These are phyloP conservation scores for Aphodius granarius DNA, from an alignment of 2,888 invertebrate species.

Conservation along the genomic window DNA sequence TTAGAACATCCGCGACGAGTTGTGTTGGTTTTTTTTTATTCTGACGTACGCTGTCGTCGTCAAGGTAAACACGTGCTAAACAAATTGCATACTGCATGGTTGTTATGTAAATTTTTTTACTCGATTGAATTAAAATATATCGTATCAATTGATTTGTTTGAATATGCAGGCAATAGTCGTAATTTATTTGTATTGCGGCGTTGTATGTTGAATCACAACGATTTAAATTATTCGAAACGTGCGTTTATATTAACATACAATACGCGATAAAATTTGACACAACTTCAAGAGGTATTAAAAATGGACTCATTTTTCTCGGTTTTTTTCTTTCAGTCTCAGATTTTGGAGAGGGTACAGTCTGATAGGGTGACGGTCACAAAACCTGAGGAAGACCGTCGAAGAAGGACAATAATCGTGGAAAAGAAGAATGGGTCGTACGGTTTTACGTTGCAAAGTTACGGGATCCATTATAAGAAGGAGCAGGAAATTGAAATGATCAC, in stretches of 20 bases:
- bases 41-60: background rate
- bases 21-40: background rate
- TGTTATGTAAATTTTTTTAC: background rate
- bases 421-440: slow-evolving; percentile 90
- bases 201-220: background rate
- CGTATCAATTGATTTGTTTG: background rate
- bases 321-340: slow-evolving; percentile 58
- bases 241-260: background rate
- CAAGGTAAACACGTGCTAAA: background rate
- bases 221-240: background rate
- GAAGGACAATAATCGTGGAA: slow-evolving; percentile 90
- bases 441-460: slow-evolving; percentile 96
- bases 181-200: background rate
- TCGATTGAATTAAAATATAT: background rate
- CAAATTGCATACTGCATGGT: background rate
- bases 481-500: slow-evolving; percentile 96
- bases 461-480: slow-evolving; percentile 93
- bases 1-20: too few species aligned
- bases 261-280: too few species aligned
- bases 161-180: background rate
- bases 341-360: slow-evolving; percentile 71
- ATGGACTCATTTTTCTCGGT: background rate
- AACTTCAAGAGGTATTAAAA: too few species aligned
- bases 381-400: slow-evolving; percentile 82
- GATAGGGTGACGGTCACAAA: slow-evolving; percentile 71